phyloP scores from a whole-genome alignment of 2,888 invertebrate genomes.

The Caprella mutica region DNA sequence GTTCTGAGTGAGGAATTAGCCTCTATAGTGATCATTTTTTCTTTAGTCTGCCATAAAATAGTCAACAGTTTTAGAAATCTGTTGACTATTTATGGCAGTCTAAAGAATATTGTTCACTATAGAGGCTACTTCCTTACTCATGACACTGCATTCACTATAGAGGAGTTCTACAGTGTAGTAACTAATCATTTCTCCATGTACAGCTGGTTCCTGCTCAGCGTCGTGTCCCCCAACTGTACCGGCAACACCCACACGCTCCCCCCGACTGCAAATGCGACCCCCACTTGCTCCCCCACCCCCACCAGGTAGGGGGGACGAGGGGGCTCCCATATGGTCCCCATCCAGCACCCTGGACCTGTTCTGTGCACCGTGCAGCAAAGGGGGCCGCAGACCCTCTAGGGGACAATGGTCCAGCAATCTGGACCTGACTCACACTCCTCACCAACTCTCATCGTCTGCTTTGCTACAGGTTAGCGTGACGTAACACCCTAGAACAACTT shows the following conservation, averaged over 20 bases:
- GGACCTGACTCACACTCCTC: slow-evolving; percentile 50
- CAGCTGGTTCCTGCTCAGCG: slow-evolving; percentile 25
- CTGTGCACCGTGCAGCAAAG: slow-evolving; percentile 4
- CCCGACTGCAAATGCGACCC: slow-evolving; percentile 18
- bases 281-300: slow-evolving; percentile 21
- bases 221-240: slow-evolving; percentile 33
- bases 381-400: background rate
- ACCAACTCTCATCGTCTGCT: slow-evolving; percentile 71
- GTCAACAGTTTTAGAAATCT: too few species aligned
- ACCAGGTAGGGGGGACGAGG: slow-evolving; percentile 6
- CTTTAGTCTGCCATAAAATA: too few species aligned
- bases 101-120: too few species aligned
- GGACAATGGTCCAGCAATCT: slow-evolving; percentile 1
- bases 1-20: too few species aligned
- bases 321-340: slow-evolving; percentile 1
- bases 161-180: too few species aligned
- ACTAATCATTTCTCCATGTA: background rate
- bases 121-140: too few species aligned
- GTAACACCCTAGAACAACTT: too few species aligned
- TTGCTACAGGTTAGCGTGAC: slow-evolving; percentile 70
- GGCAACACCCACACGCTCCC: slow-evolving; percentile 31
- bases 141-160: too few species aligned
- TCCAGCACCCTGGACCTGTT: slow-evolving; percentile 7
- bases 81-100: too few species aligned
- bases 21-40: too few species aligned